A percentile compares a stretch with the other conserved stretches of the same genome.
phyloP scores from a whole-genome alignment of 2,113 vertebrate genomes.

The Orcinus orca region DNA sequence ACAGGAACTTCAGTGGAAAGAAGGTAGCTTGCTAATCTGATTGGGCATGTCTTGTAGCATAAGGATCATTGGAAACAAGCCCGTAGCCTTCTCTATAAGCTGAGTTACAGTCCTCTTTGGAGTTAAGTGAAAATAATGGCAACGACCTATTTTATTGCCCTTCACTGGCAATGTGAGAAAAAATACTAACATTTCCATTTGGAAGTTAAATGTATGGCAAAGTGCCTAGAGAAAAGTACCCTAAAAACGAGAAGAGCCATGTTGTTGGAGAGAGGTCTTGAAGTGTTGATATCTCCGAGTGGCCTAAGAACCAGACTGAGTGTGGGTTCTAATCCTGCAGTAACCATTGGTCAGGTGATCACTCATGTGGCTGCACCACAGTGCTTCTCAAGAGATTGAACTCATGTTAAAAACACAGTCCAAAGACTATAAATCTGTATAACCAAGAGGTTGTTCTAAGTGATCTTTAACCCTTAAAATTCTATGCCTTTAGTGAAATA shows the following conservation, averaged over 20 bases:
- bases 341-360: not conserved
- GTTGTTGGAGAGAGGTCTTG: not conserved
- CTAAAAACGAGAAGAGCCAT: not conserved
- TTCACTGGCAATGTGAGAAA: not conserved
- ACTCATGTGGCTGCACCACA: too few relatives aligned
- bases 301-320: not conserved
- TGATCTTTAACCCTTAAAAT: not conserved
- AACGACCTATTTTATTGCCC: not conserved
- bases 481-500: not conserved
- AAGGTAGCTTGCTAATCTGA: not conserved
- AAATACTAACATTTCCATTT: not conserved
- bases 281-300: not conserved
- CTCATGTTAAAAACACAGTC: not conserved
- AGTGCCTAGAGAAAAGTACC: not conserved
- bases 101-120: not conserved
- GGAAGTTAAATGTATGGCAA: not conserved
- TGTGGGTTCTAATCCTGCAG: not conserved
- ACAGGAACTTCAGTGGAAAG: constrained; percentile 16
- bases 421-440: not conserved
- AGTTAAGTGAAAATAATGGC: constrained; percentile 19
- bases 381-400: not conserved
- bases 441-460: not conserved
- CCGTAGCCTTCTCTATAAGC: not conserved
- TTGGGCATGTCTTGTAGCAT: not conserved
- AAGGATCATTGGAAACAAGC: not conserved